Evolutionary conservation across 2,888 invertebrate genomes (phyloP).

Genomic region (Brachyptera risi): DNA sequence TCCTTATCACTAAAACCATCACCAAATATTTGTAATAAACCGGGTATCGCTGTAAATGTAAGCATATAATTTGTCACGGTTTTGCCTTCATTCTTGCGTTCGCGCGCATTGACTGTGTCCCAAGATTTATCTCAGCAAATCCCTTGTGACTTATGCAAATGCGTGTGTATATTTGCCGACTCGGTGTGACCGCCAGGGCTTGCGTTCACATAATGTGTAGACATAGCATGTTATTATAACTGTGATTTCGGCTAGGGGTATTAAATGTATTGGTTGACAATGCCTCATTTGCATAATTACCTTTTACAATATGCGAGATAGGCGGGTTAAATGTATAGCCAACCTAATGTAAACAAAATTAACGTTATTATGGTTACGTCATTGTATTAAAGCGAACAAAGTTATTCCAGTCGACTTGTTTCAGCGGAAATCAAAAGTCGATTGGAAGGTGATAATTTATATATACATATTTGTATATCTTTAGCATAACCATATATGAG

Average conservation of each 20-base stretch:
- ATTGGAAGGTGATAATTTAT: too few species aligned
- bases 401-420: too few species aligned
- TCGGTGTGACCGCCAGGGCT: background rate
- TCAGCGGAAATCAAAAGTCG: too few species aligned
- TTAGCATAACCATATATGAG: too few species aligned
- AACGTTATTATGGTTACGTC: constrained; percentile 4
- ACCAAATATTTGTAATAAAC: too few species aligned
- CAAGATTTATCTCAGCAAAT: constrained; percentile 14
- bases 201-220: too few species aligned
- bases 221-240: too few species aligned
- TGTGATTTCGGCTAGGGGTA: constrained; percentile 3
- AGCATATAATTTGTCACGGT: too few species aligned
- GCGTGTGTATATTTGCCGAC: too few species aligned
- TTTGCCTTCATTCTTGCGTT: background rate
- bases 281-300: constrained; percentile 17
- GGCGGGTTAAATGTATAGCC: background rate
- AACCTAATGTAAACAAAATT: constrained; percentile 12
- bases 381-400: background rate
- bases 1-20: too few species aligned
- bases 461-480: too few species aligned
- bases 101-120: background rate
- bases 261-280: constrained; percentile 9
- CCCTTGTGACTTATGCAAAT: constrained; percentile 18
- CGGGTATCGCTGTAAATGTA: too few species aligned
- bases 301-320: constrained; percentile 16